Evolutionary conservation across 2,888 invertebrate genomes (phyloP), one percentile per base, ranked within the genome.

Genomic region (Serripes groenlandicus): DNA sequence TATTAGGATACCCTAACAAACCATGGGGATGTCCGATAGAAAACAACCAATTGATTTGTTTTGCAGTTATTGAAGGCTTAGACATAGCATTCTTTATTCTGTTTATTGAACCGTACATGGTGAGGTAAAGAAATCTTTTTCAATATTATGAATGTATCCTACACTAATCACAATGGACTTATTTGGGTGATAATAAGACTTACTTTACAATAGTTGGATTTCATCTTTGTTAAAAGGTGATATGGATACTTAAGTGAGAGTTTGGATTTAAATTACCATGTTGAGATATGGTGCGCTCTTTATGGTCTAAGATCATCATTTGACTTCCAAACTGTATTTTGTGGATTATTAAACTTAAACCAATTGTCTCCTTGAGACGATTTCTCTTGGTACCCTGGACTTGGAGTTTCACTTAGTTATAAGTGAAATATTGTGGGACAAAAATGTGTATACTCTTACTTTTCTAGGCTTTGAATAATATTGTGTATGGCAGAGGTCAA

Each of bases 31-130:
- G 42, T 28, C 66, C 66, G 23, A n/a, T 26, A 42, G 66, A 37
- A 66, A 62, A 34, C n/a, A 62, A 66, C 42, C 35, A 42, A 66
- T 66, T 66, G 66, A 66, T 66, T 66, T 66, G 5, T 26, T 66
- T 42, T 18, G 66, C 23, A 66, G 26, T 37, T 37, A 26, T 66
- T 37, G 28, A 11, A 32, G 4, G 26, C 42, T 35, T 66, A 11
- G 32, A 34, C 66, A 35, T 7, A 66, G 21, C 26, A 26, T 42
- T 42, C 35, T 66, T 35, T 42, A 66, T 37, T 42, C 42, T 42
- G 21, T 4, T 28, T 42, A n/a, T 26, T 26, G 23, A 32, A 42
- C 66, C 34, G 62, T 62, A 34, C 34, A 34, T 21, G 21, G 4
- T 9, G 21, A 28, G 62, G 21, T 32, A 21, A 34, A 62, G 34